Percentiles rank a stretch among this genome's conserved stretches.
These are phyloP conservation scores for Pluvianellus socialis DNA, from an alignment of 2,113 vertebrate species.

Conservation along the genomic window DNA sequence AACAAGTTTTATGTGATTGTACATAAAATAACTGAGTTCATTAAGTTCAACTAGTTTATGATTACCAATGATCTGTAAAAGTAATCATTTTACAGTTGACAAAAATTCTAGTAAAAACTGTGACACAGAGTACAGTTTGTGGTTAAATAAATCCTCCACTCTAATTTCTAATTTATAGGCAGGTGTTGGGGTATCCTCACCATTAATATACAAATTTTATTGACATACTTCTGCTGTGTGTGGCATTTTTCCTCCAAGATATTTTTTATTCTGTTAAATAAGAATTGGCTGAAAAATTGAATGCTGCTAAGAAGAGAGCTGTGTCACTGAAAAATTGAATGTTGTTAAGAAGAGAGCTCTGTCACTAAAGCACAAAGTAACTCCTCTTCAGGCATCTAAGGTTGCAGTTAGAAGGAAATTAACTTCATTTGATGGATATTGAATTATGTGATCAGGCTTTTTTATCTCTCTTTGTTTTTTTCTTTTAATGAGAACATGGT, in stretches of 20 bases:
- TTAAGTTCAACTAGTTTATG: background rate
- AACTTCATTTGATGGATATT: slow-evolving; percentile 74
- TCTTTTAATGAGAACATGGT: background rate
- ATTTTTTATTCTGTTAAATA: slow-evolving; percentile 32
- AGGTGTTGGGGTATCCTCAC: background rate
- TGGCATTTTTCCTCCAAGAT: background rate
- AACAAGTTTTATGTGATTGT: background rate
- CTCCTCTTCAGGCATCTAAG: slow-evolving; percentile 79
- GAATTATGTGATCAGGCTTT: background rate
- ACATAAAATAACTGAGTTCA: background rate
- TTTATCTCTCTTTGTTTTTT: background rate
- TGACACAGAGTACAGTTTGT: background rate
- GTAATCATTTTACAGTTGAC: background rate
- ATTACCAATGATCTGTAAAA: background rate
- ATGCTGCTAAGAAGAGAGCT: slow-evolving; percentile 77
- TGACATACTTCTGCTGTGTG: background rate
- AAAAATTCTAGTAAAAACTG: background rate
- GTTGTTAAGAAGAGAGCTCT: slow-evolving; percentile 77
- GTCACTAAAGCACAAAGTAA: slow-evolving; percentile 77
- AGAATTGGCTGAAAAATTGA: slow-evolving; percentile 83
- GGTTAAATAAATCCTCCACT: background rate
- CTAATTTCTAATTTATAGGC: background rate
- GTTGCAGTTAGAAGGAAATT: slow-evolving; percentile 76
- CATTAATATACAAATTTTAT: background rate
- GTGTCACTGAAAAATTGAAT: slow-evolving; percentile 79